Conservation (phyloP, 2,888 invertebrate genomes). For the Thalpophila matura region DNA sequence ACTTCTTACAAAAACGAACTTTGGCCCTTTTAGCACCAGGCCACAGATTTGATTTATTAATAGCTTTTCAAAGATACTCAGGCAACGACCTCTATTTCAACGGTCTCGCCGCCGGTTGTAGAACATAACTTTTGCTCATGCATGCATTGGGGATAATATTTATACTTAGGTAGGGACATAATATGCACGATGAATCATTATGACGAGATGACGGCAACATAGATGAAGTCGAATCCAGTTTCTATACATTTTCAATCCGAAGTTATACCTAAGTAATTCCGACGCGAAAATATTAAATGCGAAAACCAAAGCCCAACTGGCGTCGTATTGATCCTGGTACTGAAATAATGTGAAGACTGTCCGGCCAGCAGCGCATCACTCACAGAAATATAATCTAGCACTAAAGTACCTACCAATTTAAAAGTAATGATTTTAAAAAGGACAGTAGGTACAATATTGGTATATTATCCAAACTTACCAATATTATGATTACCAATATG, state of each 20-base stretch:
- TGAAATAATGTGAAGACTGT: slow-evolving; percentile 14
- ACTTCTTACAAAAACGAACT: no score
- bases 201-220: background rate
- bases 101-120: background rate
- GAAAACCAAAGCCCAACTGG: background rate
- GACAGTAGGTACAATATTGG: no score
- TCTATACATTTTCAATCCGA: background rate
- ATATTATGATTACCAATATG: no score
- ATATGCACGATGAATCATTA: background rate
- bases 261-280: slow-evolving; percentile 1
- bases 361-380: background rate
- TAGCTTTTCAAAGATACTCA: slow-evolving; percentile 1
- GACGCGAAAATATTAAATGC: slow-evolving; percentile 8
- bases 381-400: no score
- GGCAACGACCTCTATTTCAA: background rate
- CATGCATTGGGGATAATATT: background rate
- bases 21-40: no score
- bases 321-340: slow-evolving; percentile 40
- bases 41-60: no score
- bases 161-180: no score
- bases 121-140: background rate
- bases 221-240: background rate
- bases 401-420: no score
- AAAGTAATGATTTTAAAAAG: no score
- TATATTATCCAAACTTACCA: no score